phyloP scores from a whole-genome alignment of 2,113 vertebrate genomes.

The Gnathochromis pfefferi region DNA sequence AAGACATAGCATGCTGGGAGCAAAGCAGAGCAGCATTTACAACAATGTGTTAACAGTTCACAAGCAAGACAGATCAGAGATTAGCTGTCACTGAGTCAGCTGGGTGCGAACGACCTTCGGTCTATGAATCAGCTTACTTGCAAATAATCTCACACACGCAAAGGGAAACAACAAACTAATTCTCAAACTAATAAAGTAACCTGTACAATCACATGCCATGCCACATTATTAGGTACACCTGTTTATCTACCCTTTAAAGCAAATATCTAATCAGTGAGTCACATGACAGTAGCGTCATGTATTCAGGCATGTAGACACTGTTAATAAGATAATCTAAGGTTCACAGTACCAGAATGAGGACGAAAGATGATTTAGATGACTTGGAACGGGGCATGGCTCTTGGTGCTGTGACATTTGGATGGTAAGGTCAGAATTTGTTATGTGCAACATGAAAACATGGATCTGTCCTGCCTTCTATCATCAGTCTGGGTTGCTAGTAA shows the following conservation, averaged over 20 bases:
- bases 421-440: neutral
- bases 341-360: neutral
- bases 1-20: neutral
- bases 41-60: neutral
- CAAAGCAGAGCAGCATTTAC: neutral
- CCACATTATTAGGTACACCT: neutral
- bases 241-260: neutral
- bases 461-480: neutral
- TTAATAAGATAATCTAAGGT: neutral
- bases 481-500: neutral
- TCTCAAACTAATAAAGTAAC: neutral
- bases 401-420: neutral
- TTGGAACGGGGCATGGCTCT: neutral
- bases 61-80: constrained; percentile 30
- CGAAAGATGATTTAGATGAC: neutral
- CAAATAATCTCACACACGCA: constrained; percentile 24
- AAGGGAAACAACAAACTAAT: neutral
- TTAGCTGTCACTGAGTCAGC: constrained; percentile 56
- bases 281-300: neutral
- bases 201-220: neutral
- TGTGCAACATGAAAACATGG: neutral
- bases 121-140: constrained; percentile 26
- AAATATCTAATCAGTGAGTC: neutral
- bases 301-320: neutral
- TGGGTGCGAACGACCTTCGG: constrained; percentile 56